Evolutionary conservation across 1,140 invertebrate genomes (phyloP).

Genomic region (Bradysia coprophila): DNA sequence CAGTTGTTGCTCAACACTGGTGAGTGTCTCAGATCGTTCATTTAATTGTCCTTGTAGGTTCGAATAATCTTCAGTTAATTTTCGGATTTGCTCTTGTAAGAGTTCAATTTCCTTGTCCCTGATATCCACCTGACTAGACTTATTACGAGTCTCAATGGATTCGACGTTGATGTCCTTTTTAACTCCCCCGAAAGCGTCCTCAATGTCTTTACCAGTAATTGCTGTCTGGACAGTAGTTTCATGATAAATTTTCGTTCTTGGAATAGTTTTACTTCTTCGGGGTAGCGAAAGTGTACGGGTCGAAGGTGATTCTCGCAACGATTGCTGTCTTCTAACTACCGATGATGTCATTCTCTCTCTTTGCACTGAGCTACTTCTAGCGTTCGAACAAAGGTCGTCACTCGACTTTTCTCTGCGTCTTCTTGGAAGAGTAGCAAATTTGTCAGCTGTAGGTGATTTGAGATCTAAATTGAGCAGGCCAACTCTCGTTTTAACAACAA

Average conservation of each 20-base stretch:
- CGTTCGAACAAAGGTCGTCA: constrained; percentile 26
- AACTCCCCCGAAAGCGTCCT: constrained; percentile 42
- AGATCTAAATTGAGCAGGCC: constrained; percentile 25
- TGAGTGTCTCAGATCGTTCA: constrained; percentile 5
- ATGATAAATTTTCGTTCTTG: constrained; percentile 54
- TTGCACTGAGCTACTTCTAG: constrained; percentile 23
- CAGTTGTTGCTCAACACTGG: constrained; percentile 19
- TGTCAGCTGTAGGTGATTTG: constrained; percentile 34
- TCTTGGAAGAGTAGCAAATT: constrained; percentile 58
- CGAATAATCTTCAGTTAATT: constrained; percentile 19
- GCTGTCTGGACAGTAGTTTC: constrained; percentile 57
- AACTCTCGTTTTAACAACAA: constrained; percentile 15
- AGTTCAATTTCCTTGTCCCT: constrained; percentile 37
- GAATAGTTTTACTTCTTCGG: constrained; percentile 24
- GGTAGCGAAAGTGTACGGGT: constrained; percentile 6
- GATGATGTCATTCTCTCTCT: constrained; percentile 22
- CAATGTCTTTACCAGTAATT: constrained; percentile 45
- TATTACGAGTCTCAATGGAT: constrained; percentile 25
- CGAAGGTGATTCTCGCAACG: constrained; percentile 12
- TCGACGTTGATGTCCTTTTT: constrained; percentile 21
- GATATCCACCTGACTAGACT: constrained; percentile 47
- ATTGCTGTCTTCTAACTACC: constrained; percentile 15
- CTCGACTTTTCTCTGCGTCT: constrained; percentile 35
- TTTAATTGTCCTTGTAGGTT: constrained; percentile 7
- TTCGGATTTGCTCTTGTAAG: constrained; percentile 33